Evolutionary conservation across 2,797 vertebrate genomes (phyloP), one percentile per base, ranked within the genome.

Genomic region (Cyclura pinguis): DNA sequence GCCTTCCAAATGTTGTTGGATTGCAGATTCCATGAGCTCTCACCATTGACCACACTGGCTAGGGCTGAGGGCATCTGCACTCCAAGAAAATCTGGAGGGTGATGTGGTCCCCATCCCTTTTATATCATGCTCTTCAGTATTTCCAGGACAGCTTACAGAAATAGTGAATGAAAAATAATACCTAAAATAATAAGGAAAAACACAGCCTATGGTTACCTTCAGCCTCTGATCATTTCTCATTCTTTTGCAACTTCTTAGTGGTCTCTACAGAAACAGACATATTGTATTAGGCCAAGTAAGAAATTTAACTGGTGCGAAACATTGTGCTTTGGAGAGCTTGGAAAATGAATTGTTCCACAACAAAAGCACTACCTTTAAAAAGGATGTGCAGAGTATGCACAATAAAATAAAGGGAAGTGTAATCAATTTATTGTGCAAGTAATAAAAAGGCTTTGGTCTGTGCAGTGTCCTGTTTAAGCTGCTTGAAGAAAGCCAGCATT

Each of bases 301-400:
- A 86, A 35, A 38, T 57, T 24, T 74, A 22, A 35, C 29, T 57
- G 52, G 24, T 72, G 16, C 27, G 47, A 52, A 85, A 85, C 16
- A 38, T 76, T 22, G 42, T 4, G 6, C 69, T 55, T 85, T 74
- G 84, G 80, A 85, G 27, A 52, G 42, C 27, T 32, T 42, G 55
- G 74, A 50, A n/a, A 87, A 80, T 52, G 47, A 32, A 16, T 42
- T 47, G 57, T 2, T 16, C 18, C 12, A 18, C 6, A 59, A 69
- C 32, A 67, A 35, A 87, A 80, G 59, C 72, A 52, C n/a, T 38
- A 29, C 72, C 35, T 86, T 86, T 72, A 76, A 59, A 80, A n/a
- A 88, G 77, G 32, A 80, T 12, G 35, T 52, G 42, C 59, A 64
- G 76, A 64, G 42, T 42, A 32, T 80, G 74, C 47, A 80, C 47